These are phyloP conservation scores for Aulostomus chinensis DNA, from an alignment of 2,797 vertebrate species.

Conservation along the genomic window DNA sequence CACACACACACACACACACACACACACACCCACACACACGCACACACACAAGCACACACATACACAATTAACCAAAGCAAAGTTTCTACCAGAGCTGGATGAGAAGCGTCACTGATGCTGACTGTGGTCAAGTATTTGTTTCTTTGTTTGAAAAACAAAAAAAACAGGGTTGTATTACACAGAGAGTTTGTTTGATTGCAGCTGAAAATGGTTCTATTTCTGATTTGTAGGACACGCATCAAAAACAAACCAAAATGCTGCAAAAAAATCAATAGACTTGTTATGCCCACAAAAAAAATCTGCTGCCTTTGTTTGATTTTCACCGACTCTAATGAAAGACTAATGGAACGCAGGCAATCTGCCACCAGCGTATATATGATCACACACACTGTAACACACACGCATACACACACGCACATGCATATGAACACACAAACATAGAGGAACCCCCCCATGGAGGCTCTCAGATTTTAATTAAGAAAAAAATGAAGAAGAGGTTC, in stretches of 20 bases:
- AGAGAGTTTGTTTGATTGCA: slow-evolving; percentile 4
- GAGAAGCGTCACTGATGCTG: slow-evolving; percentile 10
- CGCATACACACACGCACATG: slow-evolving; percentile 40
- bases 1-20: slow-evolving; percentile 33
- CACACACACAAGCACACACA: slow-evolving; percentile 29
- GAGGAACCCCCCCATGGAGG: slow-evolving; percentile 62
- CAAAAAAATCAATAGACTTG: slow-evolving; percentile 32
- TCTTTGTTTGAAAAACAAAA: slow-evolving; percentile 20
- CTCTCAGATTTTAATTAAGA: slow-evolving; percentile 86
- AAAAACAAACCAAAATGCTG: slow-evolving; percentile 6
- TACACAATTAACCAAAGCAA: background rate
- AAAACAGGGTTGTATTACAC: background rate
- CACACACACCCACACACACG: slow-evolving; percentile 16
- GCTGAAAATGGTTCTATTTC: slow-evolving; percentile 7
- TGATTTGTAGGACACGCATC: slow-evolving; percentile 14
- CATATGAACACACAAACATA: slow-evolving; percentile 39
- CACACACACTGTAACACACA: slow-evolving; percentile 34
- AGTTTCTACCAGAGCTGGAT: too few relatives aligned
- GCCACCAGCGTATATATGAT: slow-evolving; percentile 58
- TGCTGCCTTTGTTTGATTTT: slow-evolving; percentile 76
- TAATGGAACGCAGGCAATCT: slow-evolving; percentile 76
- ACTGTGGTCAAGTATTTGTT: slow-evolving; percentile 20
- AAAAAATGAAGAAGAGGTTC: slow-evolving; percentile 86
- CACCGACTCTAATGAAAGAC: slow-evolving; percentile 72
- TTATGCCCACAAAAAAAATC: slow-evolving; percentile 36